Conservation (phyloP, 2,113 vertebrate genomes). For the Polypterus bichir region DNA sequence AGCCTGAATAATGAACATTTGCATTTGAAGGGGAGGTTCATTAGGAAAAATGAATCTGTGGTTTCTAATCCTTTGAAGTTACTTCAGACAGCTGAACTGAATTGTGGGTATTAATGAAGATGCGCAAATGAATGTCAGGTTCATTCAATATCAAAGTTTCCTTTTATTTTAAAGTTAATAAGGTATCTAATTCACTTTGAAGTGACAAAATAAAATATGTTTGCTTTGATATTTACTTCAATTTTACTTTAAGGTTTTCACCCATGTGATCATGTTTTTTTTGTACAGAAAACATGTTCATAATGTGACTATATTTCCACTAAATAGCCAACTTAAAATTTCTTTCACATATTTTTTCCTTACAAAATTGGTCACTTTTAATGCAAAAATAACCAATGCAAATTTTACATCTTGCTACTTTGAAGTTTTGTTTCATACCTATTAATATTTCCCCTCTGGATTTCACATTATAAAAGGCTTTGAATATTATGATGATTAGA, state of each 20-base stretch:
- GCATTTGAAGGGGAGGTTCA: constrained; percentile 41
- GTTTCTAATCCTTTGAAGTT: constrained; percentile 52
- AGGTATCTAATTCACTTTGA: constrained; percentile 49
- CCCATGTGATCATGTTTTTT: too few species aligned
- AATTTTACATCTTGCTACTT: too few species aligned
- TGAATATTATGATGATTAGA: too few species aligned
- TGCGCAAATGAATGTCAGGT: constrained; percentile 33
- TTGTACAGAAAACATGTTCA: too few species aligned
- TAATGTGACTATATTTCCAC: too few species aligned
- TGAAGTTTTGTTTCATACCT: too few species aligned
- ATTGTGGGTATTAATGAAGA: constrained; percentile 47
- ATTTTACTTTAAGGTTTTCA: constrained; percentile 27
- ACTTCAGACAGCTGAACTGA: constrained; percentile 47
- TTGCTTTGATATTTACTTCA: constrained; percentile 42
- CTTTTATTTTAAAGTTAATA: constrained; percentile 52
- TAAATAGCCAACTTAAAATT: too few species aligned
- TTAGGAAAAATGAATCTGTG: constrained; percentile 36
- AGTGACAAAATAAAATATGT: constrained; percentile 43
- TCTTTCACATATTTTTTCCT: too few species aligned
- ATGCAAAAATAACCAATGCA: too few species aligned
- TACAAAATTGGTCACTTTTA: too few species aligned
- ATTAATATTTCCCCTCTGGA: too few species aligned
- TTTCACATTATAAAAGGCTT: too few species aligned
- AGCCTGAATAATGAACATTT: constrained; percentile 45
- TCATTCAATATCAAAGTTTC: constrained; percentile 41